Evolutionary conservation across 1,140 invertebrate genomes (phyloP).

Genomic region (Caenorhabditis elegans): WBcel235 BX284602.5:61501-62000

Average conservation of each 20-base stretch:
- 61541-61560: constrained; percentile 31
- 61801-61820: neutral
- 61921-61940: neutral
- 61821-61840: neutral
- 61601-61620: too few species aligned
- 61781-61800: neutral
- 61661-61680: neutral
- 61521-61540: constrained; percentile 12
- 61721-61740: neutral
- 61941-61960: too few species aligned
- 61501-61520: neutral
- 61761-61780: neutral
- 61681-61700: neutral
- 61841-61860: neutral
- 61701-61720: neutral
- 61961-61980: too few species aligned
- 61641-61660: constrained; percentile 33
- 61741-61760: neutral
- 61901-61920: neutral
- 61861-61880: neutral
- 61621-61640: constrained; percentile 17
- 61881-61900: neutral
- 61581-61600: constrained; percentile 42
- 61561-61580: constrained; percentile 27
- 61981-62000: too few species aligned